phyloP scores from a whole-genome alignment of 1,140 invertebrate genomes.

The Apocrypta bakeri region DNA sequence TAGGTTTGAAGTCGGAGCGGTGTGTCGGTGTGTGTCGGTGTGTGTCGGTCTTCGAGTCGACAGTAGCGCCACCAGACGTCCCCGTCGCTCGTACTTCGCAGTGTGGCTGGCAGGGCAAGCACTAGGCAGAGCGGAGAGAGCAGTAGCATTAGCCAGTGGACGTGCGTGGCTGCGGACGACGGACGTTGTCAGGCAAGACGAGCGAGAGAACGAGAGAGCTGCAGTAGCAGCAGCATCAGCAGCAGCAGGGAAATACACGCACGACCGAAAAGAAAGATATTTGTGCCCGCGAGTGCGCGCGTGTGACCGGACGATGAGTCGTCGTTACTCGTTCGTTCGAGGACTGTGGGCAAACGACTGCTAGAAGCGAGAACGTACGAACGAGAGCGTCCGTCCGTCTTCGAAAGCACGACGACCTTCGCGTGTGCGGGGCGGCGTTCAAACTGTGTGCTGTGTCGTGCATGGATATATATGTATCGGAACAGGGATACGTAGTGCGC shows the following conservation, averaged over 20 bases:
- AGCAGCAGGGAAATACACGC: neutral
- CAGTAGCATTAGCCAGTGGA: neutral
- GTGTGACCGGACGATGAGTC: neutral
- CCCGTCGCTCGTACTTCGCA: neutral
- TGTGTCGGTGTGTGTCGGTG: neutral
- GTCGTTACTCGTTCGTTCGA: neutral
- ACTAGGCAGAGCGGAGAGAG: neutral
- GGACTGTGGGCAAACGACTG: neutral
- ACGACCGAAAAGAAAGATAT: neutral
- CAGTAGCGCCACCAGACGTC: neutral
- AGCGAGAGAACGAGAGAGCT: constrained; percentile 4
- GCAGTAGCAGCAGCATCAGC: neutral
- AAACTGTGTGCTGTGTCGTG: neutral
- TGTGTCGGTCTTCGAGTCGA: neutral
- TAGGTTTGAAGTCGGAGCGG: neutral
- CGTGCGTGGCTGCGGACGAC: constrained; percentile 18
- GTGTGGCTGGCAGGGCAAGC: neutral
- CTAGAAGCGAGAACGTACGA: neutral
- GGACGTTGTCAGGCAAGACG: neutral
- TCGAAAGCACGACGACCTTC: neutral
- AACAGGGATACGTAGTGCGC: neutral
- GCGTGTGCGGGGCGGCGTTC: neutral
- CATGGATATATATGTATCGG: neutral
- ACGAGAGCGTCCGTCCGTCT: neutral
- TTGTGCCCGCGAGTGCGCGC: neutral